phyloP scores from a whole-genome alignment of 2,113 vertebrate genomes.

The Oreochromis spilurus region DNA sequence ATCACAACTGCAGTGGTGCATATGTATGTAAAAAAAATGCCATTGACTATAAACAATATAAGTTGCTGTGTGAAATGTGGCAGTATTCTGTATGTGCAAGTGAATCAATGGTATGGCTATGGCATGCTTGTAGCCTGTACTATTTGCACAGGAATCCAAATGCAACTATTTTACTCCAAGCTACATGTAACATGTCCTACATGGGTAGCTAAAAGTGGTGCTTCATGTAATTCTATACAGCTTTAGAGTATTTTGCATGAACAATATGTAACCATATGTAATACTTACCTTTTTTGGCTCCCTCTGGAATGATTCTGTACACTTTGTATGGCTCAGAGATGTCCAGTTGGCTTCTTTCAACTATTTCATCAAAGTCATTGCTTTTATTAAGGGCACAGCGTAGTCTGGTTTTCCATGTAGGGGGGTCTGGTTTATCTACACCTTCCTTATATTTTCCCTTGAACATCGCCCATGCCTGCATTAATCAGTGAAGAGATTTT shows the following conservation, averaged over 20 bases:
- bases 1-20: constrained; percentile 41
- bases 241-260: background rate
- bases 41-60: constrained; percentile 13
- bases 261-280: background rate
- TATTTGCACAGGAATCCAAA: background rate
- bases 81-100: background rate
- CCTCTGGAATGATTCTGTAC: constrained; percentile 95
- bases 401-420: constrained; percentile 96
- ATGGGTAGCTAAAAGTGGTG: background rate
- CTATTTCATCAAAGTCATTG: constrained; percentile 96
- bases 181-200: background rate
- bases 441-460: constrained; percentile 97
- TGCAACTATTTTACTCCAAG: background rate
- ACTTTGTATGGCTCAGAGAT: constrained; percentile 99
- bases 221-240: background rate
- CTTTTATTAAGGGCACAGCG: constrained; percentile 98
- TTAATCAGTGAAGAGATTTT: background rate
- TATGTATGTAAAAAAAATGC: constrained; percentile 19
- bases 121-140: background rate
- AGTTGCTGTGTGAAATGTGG: background rate
- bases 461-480: constrained; percentile 94
- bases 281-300: constrained; percentile 86
- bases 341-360: constrained; percentile 93
- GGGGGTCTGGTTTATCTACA: constrained; percentile 95
- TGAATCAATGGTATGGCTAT: background rate